Evolutionary conservation across 2,888 invertebrate species (phyloP).

Genomic region (Sisyra terminalis): DNA sequence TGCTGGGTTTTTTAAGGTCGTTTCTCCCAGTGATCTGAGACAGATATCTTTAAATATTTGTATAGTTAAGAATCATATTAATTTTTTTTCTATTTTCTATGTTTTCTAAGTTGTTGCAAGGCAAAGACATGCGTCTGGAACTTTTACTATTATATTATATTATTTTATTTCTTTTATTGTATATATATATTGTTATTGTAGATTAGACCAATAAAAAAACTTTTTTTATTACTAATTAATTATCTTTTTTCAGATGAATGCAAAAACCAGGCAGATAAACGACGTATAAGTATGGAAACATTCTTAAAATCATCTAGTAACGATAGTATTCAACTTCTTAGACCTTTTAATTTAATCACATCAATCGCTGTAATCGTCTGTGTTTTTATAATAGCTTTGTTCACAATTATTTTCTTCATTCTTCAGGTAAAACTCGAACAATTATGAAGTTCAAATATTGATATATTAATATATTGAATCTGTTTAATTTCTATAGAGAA

Average conservation of each 20-base stretch:
- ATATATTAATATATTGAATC: not conserved
- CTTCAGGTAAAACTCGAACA: slow-evolving; percentile 43
- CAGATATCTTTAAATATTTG: too few species aligned
- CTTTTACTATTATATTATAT: too few species aligned
- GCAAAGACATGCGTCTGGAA: too few species aligned
- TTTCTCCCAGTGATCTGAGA: too few species aligned
- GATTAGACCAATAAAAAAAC: too few species aligned
- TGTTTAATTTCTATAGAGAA: slow-evolving; percentile 20
- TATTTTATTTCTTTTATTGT: too few species aligned
- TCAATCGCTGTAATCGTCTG: slow-evolving; percentile 50
- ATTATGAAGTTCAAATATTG: not conserved
- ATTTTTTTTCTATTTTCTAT: too few species aligned
- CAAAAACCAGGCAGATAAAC: slow-evolving; percentile 25
- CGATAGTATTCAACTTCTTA: slow-evolving; percentile 25
- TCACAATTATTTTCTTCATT: slow-evolving; percentile 50
- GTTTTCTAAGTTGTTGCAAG: too few species aligned
- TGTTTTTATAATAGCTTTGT: slow-evolving; percentile 49
- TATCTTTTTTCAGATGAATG: slow-evolving; percentile 21
- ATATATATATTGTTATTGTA: too few species aligned
- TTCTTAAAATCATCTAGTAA: slow-evolving; percentile 22
- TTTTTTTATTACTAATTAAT: slow-evolving; percentile 9
- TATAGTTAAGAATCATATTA: too few species aligned
- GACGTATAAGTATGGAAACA: slow-evolving; percentile 26
- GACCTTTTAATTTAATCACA: slow-evolving; percentile 44
- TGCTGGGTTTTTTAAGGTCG: too few species aligned